Evolutionary conservation across 1,140 invertebrate species (phyloP), one percentile per base, ranked within the genome.

Genomic region (Dendroctonus valens): DNA sequence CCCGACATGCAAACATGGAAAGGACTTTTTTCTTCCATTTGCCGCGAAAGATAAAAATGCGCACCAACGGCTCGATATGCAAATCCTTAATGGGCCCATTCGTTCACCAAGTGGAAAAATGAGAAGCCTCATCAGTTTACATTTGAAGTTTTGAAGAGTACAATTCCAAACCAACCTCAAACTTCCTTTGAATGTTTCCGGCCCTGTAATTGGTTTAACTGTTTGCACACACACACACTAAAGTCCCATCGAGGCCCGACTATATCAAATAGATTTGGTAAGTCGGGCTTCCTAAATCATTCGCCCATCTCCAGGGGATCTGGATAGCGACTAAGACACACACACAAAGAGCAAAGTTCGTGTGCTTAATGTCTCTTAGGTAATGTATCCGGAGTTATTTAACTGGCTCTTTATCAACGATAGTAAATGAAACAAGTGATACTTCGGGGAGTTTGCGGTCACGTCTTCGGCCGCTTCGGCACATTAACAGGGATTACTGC

Each of bases 371-470:
- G 68, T 66, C 68, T 63, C 60, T 54, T 63, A 63, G 60, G 60
- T 63, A 63, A 63, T 55, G 60, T 63, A 54, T 63, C 60, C 60
- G 12, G n/a, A 41, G 60, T 42, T 49, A 39, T 61, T 51, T 48
- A 63, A 63, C 50, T 63, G 12, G 60, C 63, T 53, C 63, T 65
- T 60, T 65, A 66, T 65, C 58, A 61, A 59, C 60, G 51, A 62
- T 67, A 57, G 70, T 71, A 71, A 71, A 65, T 71, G 70, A 71
- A 69, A 71, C 70, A 71, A 71, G 67, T 68, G 70, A 71, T 71
- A 69, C 70, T 69, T 69, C 15, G 12, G 70, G 67, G 70, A 71
- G 67, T 71, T 59, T 69, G 59, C 50, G 70, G 70, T 71, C 70
- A 71, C 70, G 70, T 71, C 67, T 71, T 66, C 44, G 67, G 69